A percentile compares a stretch with the other conserved stretches of the same genome.
These are phyloP conservation scores for Platycercus adscitus DNA, from an alignment of 2,113 vertebrate genomes.

Conservation along the genomic window DNA sequence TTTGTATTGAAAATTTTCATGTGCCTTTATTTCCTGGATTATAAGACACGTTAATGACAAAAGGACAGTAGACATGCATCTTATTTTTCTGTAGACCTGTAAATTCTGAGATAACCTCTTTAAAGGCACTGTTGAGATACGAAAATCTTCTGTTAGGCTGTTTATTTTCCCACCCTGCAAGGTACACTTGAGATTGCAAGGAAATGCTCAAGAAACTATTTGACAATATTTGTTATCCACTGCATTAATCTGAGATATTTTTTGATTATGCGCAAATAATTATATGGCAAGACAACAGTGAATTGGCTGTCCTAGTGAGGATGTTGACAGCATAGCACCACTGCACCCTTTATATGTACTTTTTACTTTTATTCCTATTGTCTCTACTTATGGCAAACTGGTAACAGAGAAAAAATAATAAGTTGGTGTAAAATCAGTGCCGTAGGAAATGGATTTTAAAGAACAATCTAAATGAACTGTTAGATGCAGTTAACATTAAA, in stretches of 20 bases:
- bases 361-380: not conserved
- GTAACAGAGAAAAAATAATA: not conserved
- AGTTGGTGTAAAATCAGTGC: slow-evolving; percentile 9
- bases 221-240: not conserved
- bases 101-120: not conserved
- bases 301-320: not conserved
- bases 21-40: not conserved
- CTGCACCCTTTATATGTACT: not conserved
- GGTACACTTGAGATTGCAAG: not conserved
- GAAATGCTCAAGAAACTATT: not conserved
- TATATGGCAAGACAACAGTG: slow-evolving; percentile 11
- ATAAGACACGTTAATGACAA: not conserved
- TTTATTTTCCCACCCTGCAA: not conserved
- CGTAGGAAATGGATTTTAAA: slow-evolving; percentile 30
- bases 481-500: not conserved
- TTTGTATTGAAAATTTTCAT: not conserved
- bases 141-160: not conserved
- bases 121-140: not conserved
- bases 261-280: not conserved
- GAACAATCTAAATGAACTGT: not conserved
- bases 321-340: not conserved
- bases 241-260: not conserved
- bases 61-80: rapidly evolving
- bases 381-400: not conserved
- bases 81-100: not conserved